Evolutionary conservation across 2,888 invertebrate species (phyloP).

Genomic region (Osedax frankpressi): DNA sequence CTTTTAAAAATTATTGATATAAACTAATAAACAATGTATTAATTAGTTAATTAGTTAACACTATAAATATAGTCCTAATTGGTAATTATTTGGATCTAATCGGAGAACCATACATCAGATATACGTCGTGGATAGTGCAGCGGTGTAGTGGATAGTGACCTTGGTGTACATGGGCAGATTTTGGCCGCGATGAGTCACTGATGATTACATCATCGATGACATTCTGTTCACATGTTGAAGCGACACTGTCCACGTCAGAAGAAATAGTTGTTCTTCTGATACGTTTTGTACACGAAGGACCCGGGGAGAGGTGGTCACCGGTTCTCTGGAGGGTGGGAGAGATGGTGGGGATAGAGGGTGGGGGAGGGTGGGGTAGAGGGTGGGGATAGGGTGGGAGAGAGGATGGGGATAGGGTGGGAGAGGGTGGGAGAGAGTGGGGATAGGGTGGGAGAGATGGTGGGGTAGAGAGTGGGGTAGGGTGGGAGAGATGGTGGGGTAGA

Average conservation of each 20-base stretch:
- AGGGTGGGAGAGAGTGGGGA: neutral
- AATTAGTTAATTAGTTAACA: no score
- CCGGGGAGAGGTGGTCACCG: neutral
- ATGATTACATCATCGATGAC: neutral
- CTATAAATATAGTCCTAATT: no score
- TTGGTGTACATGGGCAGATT: neutral
- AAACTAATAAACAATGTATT: no score
- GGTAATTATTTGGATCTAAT: no score
- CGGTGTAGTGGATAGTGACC: neutral
- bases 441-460: neutral
- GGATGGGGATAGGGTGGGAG: no score
- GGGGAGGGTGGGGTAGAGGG: neutral
- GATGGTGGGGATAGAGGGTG: no score
- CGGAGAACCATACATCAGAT: no score
- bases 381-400: no score
- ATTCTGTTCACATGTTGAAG: neutral
- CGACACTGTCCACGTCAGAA: neutral
- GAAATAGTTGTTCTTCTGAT: neutral
- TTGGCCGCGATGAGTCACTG: neutral
- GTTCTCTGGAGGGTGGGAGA: no score
- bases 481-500: neutral
- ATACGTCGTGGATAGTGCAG: neutral
- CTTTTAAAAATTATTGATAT: no score
- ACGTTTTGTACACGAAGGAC: neutral
- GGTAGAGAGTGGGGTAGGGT: no score